Base-by-base conservation (phyloP, 2,888 invertebrate species). In the Embidobia sp. region DNA sequence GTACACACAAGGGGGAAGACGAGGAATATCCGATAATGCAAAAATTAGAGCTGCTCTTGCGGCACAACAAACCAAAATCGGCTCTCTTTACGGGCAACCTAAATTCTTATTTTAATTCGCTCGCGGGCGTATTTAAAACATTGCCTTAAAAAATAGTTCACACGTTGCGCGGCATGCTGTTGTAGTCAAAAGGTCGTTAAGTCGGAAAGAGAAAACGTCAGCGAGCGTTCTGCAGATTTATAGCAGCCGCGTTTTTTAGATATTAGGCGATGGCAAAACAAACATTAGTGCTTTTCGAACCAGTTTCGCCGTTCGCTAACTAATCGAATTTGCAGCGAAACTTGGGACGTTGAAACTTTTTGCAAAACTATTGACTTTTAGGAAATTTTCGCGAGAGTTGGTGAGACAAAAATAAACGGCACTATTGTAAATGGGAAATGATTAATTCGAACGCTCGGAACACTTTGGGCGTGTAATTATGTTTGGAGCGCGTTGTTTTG, bases 61-160 rank as follows among this genome's bases (percentile, higher is more conserved):
- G n/a, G n/a, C n/a, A n/a, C n/a, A n/a, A n/a, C n/a, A n/a, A n/a
- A n/a, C n/a, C 8, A 10, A 35, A 35, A 44, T 11, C 3, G 13
- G 10, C 3, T 46, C 29, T 22, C 26, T 59, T 16, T 16, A 7
- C 13, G 13, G 10, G 4, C 13, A 42, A 53, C 48, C 48, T 48
- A 48, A 57, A 48, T 67, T 48, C 29, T 40, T 31, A 48, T 16
- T 66, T 55, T 55, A 29, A 35, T 10, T 66, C 31, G 5, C 13
- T 46, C 26, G n/a, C 27, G 35, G 10, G 13, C 15, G 33, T 53
- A 29, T 35, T 29, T 37, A 46, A 51, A 55, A 7, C 35, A 55
- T 16, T 6, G 55, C 37, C 51, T 37, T 22, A 51, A 55, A 66
- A 55, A 66, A 55, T 55, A 66, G 66, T 66, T 53, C 44, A 55